Evolutionary conservation across 2,888 invertebrate genomes (phyloP), one percentile per base, ranked within the genome.

Genomic region (Tryphoninae sp.): DNA sequence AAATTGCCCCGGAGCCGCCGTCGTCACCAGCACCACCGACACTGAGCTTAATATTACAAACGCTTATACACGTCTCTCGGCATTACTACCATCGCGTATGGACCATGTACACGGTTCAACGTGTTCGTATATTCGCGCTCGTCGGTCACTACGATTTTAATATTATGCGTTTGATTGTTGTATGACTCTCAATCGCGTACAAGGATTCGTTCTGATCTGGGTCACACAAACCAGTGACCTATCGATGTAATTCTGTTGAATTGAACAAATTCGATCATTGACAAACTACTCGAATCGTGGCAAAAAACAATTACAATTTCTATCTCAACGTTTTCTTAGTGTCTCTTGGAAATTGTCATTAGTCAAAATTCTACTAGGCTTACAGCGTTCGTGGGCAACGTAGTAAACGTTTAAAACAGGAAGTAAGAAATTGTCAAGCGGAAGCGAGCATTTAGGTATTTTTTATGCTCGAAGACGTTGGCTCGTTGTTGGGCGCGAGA

Each of bases 1-100:
- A 90, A 90, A 90, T 90, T 89, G 88, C 86, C 84, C 86, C 71
- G 75, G 78, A 78, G 75, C 16, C 61, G 26, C 61, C 64, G 64
- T 68, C 59, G 62, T 51, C 74, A 74, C 22, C 78, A 59, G 49
- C 68, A 53, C 33, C 78, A 65, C 61, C 68, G 77, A 71, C 71
- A 78, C 82, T 77, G 82, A 80, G 82, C 77, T 85, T 82, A 83
- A 83, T 84, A 85, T 84, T 67, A 75, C 79, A 74, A 72, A 62
- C 58, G 68, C 62, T 51, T 23, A 75, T 64, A 53, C 22, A 53
- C 22, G 16, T 58, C 49, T 64, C 67, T 42, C 55, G 62, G 65
- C 73, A 67, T 76, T 45, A 67, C 49, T 61, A 59, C 68, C 51
- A 53, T 72, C 78, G 64, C 51, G 23, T 62, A 59, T 23, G 11